Evolutionary conservation across 2,113 vertebrate species (phyloP), one percentile per base, ranked within the genome.

Genomic region (Notothenia rossii): DNA sequence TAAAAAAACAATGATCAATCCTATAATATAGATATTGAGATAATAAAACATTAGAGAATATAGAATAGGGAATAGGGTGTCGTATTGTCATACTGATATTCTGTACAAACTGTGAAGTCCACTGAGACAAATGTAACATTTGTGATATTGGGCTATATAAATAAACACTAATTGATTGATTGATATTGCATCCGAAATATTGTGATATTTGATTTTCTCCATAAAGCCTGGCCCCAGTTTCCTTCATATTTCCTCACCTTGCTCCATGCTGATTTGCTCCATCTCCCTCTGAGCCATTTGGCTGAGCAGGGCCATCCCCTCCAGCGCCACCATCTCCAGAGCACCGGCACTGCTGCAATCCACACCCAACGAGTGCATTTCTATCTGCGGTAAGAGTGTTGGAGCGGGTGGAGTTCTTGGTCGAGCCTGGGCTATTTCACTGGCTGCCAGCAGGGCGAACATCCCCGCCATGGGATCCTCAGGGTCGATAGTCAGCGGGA

Each of bases 401-500:
- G 96, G 84, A 15, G 95, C 29, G 0, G 85, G 72, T 3, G 83
- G 92, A 4, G 75, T 76, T 25, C 40, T 2, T 17, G 87, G 90
- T 62, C 93, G 94, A 45, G 96, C 96, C 82, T 97, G 95, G 59
- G 96, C 97, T 86, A 99, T 94, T 82, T 99, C 97, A 0, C 96
- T 97, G 2, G 98, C 98, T 0, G 96, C 94, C 9, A 96, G 94
- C 85, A 99, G 92, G 10, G 96, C 97, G 0, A 98, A 95, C 97
- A 99, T 96, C 58, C 98, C 98, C 0, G 96, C 97, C 96, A 99
- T 94, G 0, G 98, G 98, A 89, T 99, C 97, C 0, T 97, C 96
- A 0, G 88, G 81, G 13, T 91, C 81, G 76, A 94, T 90, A 74
- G 95, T 72, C 74, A 94, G 88, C 33, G 90, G 70, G 12, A 60